Base-by-base conservation (phyloP, 2,888 invertebrate species). In the Eupithecia abbreviata region DNA sequence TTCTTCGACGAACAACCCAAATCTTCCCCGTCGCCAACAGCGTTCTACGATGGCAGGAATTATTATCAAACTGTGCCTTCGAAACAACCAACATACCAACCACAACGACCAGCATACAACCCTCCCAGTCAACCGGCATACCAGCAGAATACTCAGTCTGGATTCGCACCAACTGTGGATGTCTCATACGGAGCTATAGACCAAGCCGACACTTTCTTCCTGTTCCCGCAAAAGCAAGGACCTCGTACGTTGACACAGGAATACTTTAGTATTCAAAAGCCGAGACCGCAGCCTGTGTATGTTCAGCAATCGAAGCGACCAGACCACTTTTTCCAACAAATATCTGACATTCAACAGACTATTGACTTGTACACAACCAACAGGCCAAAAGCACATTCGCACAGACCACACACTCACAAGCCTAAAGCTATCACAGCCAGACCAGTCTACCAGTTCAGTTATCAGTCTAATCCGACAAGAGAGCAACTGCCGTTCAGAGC, bases 381-480 rank as follows among this genome's bases (percentile, higher is more conserved):
- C 71, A 94, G 95, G 73, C 96, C 96, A 18, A 95, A 96, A 78
- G 81, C 92, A 7, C 91, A 95, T 77, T 89, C 91, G 15, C 91
- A 91, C 76, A 89, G 93, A 79, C 89, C 89, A 41, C 90, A 92
- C 77, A 84, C 87, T 42, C 93, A 92, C 84, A 93, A 96, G 85
- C 93, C 95, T 9, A 96, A 96, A 85, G 90, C 95, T 13, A 90
- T 92, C 18, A 91, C 95, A 72, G 88, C 96, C 1, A 96, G 96
- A 85, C 96, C 97, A 0, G 91, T 93, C 4, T 97, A 97, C 86
- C 97, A 97, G 86, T 97, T 96, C 87, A 97, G 96, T 84, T 97
- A 96, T 85, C 96, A 97, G 86, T 95, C 96, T 0, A 95, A 96
- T 12, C 90, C 89, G 43, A 91, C 94, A 80, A 94, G 92, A 10